Base-by-base conservation (phyloP, 1,140 invertebrate genomes). In the Homalodisca vitripennis region DNA sequence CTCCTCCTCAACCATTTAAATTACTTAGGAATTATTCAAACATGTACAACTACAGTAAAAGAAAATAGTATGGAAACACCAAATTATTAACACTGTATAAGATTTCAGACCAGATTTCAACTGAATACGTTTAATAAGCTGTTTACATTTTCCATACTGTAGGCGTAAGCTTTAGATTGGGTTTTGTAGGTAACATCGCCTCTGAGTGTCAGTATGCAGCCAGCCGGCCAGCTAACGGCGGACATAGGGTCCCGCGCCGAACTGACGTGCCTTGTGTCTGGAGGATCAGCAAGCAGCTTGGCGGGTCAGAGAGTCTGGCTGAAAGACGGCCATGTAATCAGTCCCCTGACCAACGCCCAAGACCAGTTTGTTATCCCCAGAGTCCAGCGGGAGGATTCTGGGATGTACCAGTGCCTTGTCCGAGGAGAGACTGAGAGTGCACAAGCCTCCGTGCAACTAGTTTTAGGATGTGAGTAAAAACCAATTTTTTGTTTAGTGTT, bases 351-450 rank as follows among this genome's bases (percentile, higher is more conserved):
- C 55, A 62, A 22, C n/a, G 51, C 51, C 20, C 55, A 67, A 26
- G 22, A 34, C 3, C 32, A 3, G 0, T 6, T 53, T n/a, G 41
- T 70, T 6, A 62, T 77, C 12, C 70, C 73, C 17, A 67, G 67
- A 0, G 74, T 77, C 0, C 73, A 74, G 30, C 68, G 79, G 78
- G 76, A 79, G 65, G 79, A 80, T 57, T 72, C 82, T 73, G 84
- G 84, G 13, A 85, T 86, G 82, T 86, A 85, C 73, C 84, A 86
- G 71, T 86, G 84, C 72, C 74, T 85, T 34, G 82, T 81, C 0
- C 75, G 64, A 78, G 78, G 80, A 13, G 74, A 79, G 22, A 80
- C 82, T 75, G 78, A 82, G 31, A 78, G 76, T 10, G 79, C 78
- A 0, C 84, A 85, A 72, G 82, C 77, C 2, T 78, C 82, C 0